Conservation (phyloP, 2,113 vertebrate species). For the Bambusicola thoracicus region DNA sequence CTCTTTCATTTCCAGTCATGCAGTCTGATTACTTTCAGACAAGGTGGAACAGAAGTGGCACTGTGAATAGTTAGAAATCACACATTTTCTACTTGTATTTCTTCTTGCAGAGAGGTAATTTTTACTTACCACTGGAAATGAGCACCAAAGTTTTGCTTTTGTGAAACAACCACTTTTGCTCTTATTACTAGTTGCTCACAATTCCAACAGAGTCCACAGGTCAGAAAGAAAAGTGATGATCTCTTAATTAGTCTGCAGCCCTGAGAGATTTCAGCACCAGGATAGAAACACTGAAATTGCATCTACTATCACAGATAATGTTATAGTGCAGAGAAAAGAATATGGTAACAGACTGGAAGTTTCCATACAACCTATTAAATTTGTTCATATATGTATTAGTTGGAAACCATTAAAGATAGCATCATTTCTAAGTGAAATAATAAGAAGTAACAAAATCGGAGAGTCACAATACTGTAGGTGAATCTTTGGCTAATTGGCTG, state of each 20-base stretch:
- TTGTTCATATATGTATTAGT: accelerated
- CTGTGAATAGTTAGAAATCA: background rate
- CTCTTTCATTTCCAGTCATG: background rate
- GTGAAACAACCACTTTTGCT: background rate
- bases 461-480: background rate
- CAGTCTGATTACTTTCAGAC: background rate
- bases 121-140: background rate
- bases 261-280: background rate
- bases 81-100: background rate
- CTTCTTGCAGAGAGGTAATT: background rate
- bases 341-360: background rate
- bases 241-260: background rate
- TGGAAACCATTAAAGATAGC: background rate
- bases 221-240: background rate
- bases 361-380: background rate
- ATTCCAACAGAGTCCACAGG: background rate
- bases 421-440: background rate
- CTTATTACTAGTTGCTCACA: background rate
- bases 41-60: background rate
- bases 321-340: background rate
- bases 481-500: background rate
- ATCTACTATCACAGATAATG: background rate
- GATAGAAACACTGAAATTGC: background rate
- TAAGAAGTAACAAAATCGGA: background rate
- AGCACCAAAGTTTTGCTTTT: background rate